Conservation (phyloP, 2,113 vertebrate genomes). For the Malurus melanocephalus region DNA sequence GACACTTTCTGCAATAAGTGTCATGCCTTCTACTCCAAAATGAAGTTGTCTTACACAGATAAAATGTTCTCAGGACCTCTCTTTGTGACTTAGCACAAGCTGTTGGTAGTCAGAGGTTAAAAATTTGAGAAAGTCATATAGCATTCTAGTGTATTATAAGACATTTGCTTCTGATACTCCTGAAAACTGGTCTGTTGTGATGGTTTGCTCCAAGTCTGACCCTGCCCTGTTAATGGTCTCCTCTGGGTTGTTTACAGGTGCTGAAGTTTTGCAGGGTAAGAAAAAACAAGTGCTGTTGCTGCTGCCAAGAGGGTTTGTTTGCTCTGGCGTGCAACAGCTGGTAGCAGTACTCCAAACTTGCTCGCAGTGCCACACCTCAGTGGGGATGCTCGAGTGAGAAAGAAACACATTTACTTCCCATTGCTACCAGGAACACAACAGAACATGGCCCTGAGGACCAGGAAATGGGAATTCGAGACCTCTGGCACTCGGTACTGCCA, state of each 20-base stretch:
- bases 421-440: background rate
- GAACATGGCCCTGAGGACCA: background rate
- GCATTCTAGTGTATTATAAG: background rate
- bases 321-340: background rate
- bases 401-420: background rate
- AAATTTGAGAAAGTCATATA: background rate
- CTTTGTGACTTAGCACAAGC: background rate
- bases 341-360: fast-evolving
- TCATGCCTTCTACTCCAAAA: background rate
- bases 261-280: background rate
- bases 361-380: background rate
- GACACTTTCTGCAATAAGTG: background rate
- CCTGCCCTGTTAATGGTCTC: background rate
- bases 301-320: background rate
- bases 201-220: background rate
- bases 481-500: background rate
- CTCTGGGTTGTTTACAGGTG: background rate
- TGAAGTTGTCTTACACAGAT: background rate
- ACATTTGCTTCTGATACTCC: background rate
- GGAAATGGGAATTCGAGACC: background rate
- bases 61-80: background rate
- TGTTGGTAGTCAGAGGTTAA: background rate
- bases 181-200: background rate
- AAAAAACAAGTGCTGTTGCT: background rate
- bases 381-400: background rate